A percentile compares a stretch with the other conserved stretches of the same genome.
phyloP scores from a whole-genome alignment of 2,888 invertebrate species.

The Tipula lateralis region DNA sequence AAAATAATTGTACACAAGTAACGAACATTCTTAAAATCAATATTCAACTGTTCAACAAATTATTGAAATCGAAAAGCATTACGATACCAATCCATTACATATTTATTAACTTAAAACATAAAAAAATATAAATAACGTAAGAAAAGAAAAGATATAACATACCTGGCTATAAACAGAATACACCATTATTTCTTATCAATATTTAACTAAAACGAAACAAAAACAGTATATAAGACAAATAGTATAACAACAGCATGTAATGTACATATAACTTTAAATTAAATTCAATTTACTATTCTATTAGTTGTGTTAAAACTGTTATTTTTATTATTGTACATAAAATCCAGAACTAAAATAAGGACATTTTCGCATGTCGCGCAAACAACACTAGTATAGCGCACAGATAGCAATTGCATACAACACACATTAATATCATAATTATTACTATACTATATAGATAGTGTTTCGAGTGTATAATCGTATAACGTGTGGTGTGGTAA shows the following conservation, averaged over 20 bases:
- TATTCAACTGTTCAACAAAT: neutral
- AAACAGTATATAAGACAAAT: neutral
- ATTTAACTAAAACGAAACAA: neutral
- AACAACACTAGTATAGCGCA: neutral
- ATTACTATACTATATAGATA: neutral
- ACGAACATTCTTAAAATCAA: neutral
- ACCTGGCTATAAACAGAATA: neutral
- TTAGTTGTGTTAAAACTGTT: neutral
- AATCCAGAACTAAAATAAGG: neutral
- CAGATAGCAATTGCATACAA: neutral
- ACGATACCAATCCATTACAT: neutral
- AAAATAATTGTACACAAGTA: no score
- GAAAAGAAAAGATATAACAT: neutral
- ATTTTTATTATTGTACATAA: neutral
- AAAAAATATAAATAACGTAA: neutral
- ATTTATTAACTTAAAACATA: neutral
- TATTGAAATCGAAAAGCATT: neutral
- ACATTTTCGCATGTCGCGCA: neutral
- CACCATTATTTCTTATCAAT: neutral
- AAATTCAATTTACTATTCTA: neutral
- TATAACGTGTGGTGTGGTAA: neutral
- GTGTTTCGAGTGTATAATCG: neutral
- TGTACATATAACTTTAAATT: neutral
- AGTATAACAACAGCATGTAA: neutral
- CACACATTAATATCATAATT: neutral